A percentile compares a stretch with the other conserved stretches of the same genome.
These are phyloP conservation scores for Oxytorus armatus DNA, from an alignment of 2,888 invertebrate species.

Conservation along the genomic window DNA sequence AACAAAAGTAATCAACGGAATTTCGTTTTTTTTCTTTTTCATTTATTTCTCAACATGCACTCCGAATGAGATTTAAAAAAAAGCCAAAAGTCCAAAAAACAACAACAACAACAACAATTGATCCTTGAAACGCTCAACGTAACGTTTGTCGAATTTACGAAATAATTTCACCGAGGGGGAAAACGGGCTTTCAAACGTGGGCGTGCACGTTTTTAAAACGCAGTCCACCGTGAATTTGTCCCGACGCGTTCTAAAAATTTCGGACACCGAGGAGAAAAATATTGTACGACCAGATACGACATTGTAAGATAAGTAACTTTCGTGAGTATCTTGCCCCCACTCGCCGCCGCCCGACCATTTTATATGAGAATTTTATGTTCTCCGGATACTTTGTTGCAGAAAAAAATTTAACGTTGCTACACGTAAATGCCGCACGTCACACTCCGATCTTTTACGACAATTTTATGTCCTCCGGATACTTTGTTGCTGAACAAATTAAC, in stretches of 20 bases:
- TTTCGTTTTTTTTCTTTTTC: conserved; percentile 23
- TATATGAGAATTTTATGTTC: conserved; percentile 13
- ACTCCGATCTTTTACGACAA: too few relatives aligned
- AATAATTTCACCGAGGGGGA: too few relatives aligned
- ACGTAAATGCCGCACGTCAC: too few relatives aligned
- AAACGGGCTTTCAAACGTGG: conserved; percentile 7
- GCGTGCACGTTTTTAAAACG: conserved; percentile 16
- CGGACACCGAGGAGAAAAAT: not conserved
- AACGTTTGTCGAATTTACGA: too few relatives aligned
- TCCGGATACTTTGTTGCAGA: conserved; percentile 8
- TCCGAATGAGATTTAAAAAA: too few relatives aligned
- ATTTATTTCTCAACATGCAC: too few relatives aligned
- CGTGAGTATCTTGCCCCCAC: not conserved
- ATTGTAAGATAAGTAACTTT: conserved; percentile 23
- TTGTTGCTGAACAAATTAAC: too few relatives aligned
- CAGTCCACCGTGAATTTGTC: conserved; percentile 18
- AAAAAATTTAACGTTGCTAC: too few relatives aligned
- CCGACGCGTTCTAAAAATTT: conserved; percentile 12
- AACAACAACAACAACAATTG: too few relatives aligned
- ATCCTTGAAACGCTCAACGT: too few relatives aligned
- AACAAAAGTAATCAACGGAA: conserved; percentile 19
- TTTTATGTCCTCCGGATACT: too few relatives aligned
- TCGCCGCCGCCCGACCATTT: not conserved
- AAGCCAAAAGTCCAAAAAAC: not conserved
- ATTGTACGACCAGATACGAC: not conserved